These are phyloP conservation scores for Barypeithes pellucidus DNA, from an alignment of 2,888 invertebrate species.

Conservation along the genomic window DNA sequence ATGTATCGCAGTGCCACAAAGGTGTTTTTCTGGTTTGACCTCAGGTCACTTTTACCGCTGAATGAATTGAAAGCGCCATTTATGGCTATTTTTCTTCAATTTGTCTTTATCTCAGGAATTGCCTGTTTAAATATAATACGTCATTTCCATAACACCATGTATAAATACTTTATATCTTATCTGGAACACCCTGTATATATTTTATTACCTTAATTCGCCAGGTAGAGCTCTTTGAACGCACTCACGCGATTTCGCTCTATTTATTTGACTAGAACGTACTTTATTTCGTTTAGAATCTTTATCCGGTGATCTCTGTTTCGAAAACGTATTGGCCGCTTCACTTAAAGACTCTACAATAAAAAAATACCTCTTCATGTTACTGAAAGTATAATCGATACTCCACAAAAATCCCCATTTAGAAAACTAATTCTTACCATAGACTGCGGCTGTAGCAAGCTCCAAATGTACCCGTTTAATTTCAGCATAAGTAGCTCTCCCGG, in stretches of 20 bases:
- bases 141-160: too few relatives aligned
- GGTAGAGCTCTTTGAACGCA: constrained; percentile 74
- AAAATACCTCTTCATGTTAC: constrained; percentile 1
- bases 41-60: too few relatives aligned
- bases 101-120: too few relatives aligned
- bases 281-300: constrained; percentile 60
- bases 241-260: constrained; percentile 77
- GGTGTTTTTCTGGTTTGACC: too few relatives aligned
- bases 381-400: too few relatives aligned
- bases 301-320: constrained; percentile 61
- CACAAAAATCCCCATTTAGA: too few relatives aligned
- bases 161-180: too few relatives aligned
- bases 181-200: too few relatives aligned
- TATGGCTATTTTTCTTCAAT: too few relatives aligned
- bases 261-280: constrained; percentile 66
- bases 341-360: constrained; percentile 73
- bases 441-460: constrained; percentile 77
- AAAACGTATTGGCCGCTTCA: constrained; percentile 61
- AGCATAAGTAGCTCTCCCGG: constrained; percentile 84
- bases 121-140: too few relatives aligned
- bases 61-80: too few relatives aligned
- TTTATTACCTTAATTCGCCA: constrained; percentile 52
- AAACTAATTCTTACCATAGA: constrained; percentile 78
- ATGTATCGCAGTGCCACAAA: too few relatives aligned
- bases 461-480: constrained; percentile 85